Percentiles rank a stretch among this genome's conserved stretches.
Evolutionary conservation across 1,140 invertebrate genomes (phyloP).

Genomic region (Plutomurus gul): DNA sequence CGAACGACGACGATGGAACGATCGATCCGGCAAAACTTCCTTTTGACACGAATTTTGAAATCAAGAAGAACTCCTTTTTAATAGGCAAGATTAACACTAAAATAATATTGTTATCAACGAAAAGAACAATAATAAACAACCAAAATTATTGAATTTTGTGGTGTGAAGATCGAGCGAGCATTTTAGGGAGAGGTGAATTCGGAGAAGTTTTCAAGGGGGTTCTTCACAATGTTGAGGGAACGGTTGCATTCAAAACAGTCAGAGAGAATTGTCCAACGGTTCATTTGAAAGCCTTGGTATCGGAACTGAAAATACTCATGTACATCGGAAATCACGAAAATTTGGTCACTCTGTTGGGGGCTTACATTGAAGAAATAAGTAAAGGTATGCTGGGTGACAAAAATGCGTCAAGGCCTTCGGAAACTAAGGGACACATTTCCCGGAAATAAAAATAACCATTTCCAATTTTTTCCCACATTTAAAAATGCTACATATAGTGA

Average conservation of each 20-base stretch:
- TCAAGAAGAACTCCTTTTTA: not conserved
- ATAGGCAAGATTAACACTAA: no score
- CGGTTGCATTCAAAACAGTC: constrained; percentile 37
- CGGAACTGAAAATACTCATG: constrained; percentile 80
- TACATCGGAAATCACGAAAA: constrained; percentile 75
- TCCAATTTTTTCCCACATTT: no score
- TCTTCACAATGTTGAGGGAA: not conserved
- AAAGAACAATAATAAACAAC: no score
- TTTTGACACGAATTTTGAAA: not conserved
- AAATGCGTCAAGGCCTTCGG: no score
- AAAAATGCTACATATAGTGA: no score
- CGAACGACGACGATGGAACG: no score
- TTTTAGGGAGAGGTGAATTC: not conserved
- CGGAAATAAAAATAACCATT: no score
- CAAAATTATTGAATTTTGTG: no score
- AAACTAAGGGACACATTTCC: no score
- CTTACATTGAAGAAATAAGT: not conserved
- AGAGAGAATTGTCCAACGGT: not conserved
- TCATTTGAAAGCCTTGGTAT: constrained; percentile 60
- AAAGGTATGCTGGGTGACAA: no score
- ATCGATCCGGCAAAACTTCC: not conserved
- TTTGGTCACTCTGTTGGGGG: constrained; percentile 76
- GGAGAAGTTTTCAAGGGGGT: constrained; percentile 13
- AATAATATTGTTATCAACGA: no score
- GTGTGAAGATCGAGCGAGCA: not conserved